Evolutionary conservation across 2,888 invertebrate genomes (phyloP).

Genomic region (Tipula vernalis): DNA sequence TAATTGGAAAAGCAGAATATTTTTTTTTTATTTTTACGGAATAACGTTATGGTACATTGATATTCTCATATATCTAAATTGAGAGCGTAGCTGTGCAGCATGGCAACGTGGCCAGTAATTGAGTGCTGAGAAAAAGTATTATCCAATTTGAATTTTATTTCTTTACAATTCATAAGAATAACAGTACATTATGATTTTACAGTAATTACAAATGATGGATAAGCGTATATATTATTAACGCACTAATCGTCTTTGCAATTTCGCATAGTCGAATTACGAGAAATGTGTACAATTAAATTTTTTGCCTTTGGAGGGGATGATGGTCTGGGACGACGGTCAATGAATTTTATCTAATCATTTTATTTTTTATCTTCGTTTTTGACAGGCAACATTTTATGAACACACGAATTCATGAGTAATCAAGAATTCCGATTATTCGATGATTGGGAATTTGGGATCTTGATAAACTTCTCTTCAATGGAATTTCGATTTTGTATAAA

Average conservation of each 20-base stretch:
- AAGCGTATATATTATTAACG: not conserved
- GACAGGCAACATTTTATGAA: not conserved
- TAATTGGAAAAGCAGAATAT: not conserved
- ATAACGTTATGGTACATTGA: not conserved
- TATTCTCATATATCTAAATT: not conserved
- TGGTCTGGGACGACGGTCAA: not conserved
- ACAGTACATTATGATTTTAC: not conserved
- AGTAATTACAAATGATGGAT: not conserved
- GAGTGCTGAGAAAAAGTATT: not conserved
- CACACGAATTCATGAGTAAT: not conserved
- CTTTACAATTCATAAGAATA: not conserved
- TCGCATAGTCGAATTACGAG: not conserved
- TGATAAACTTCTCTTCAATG: not conserved
- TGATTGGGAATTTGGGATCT: not conserved
- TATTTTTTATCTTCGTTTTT: not conserved
- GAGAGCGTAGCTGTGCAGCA: not conserved
- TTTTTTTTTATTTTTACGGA: not conserved
- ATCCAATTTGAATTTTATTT: not conserved
- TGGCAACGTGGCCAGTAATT: not conserved
- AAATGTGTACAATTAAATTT: not conserved
- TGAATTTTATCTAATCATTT: not conserved
- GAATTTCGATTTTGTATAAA: not conserved
- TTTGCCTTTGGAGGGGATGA: not conserved
- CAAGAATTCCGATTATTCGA: not conserved
- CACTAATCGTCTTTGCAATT: not conserved